phyloP scores from a whole-genome alignment of 2,113 vertebrate genomes.

The Myrmophylax atrothorax region DNA sequence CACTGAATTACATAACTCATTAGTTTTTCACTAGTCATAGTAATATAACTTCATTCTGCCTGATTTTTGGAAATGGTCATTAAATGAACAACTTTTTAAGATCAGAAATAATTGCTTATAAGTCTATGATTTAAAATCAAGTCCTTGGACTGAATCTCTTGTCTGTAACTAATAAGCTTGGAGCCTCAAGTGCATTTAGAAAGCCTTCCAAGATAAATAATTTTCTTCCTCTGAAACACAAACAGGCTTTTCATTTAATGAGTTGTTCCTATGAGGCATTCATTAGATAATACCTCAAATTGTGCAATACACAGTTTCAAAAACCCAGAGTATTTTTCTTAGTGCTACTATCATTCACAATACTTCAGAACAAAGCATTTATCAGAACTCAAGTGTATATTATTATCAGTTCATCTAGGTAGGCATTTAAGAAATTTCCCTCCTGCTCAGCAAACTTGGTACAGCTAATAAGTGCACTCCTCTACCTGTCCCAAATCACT shows the following conservation, averaged over 20 bases:
- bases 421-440: neutral
- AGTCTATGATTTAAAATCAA: neutral
- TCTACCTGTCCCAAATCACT: neutral
- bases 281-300: neutral
- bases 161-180: slow-evolving; percentile 84
- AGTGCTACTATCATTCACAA: neutral
- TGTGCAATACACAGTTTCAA: neutral
- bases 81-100: neutral
- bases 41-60: neutral
- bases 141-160: slow-evolving; percentile 87
- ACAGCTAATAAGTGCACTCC: rapidly evolving
- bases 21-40: neutral
- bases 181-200: slow-evolving; percentile 78
- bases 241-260: neutral
- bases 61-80: neutral
- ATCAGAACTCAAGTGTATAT: neutral
- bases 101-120: neutral
- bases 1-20: neutral
- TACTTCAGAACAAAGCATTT: neutral
- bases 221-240: slow-evolving; percentile 77
- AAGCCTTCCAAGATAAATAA: slow-evolving; percentile 85
- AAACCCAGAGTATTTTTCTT: neutral
- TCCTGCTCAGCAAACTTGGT: neutral
- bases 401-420: neutral
- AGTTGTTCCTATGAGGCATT: neutral